phyloP scores from a whole-genome alignment of 2,888 invertebrate genomes.

The Caenorhabditis panamensis region DNA sequence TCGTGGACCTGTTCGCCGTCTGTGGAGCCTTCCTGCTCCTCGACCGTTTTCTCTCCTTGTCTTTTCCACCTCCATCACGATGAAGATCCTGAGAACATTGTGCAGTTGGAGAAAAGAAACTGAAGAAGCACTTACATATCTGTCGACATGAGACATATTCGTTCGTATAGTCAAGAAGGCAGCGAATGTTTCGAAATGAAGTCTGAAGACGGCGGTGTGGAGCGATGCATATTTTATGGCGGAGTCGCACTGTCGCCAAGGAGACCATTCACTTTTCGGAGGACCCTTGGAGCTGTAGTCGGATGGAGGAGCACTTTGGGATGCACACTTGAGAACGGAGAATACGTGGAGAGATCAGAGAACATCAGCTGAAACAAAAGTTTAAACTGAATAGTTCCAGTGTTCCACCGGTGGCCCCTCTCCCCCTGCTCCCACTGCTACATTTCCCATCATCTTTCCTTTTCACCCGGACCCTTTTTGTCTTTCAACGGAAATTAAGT shows the following conservation, averaged over 20 bases:
- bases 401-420: slow-evolving; percentile 1
- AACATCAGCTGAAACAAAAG: neutral
- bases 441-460: neutral
- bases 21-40: slow-evolving; percentile 29
- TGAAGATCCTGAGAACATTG: slow-evolving; percentile 31
- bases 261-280: slow-evolving; percentile 30
- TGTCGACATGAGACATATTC: slow-evolving; percentile 53
- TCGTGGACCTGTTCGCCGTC: slow-evolving; percentile 26
- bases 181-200: slow-evolving; percentile 11
- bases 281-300: slow-evolving; percentile 17
- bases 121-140: slow-evolving; percentile 44
- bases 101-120: neutral
- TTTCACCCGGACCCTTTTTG: neutral
- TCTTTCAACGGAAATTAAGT: slow-evolving; percentile 13
- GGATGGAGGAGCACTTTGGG: slow-evolving; percentile 18
- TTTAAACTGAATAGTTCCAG: too few species aligned
- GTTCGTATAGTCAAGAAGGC: slow-evolving; percentile 24
- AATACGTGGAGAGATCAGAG: slow-evolving; percentile 6
- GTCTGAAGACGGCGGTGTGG: neutral
- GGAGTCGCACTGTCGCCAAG: slow-evolving; percentile 2
- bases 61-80: neutral
- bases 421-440: neutral
- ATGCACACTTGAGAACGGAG: slow-evolving; percentile 5
- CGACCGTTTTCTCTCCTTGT: slow-evolving; percentile 44
- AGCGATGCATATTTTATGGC: slow-evolving; percentile 5